Evolutionary conservation across 2,113 vertebrate species (phyloP).

Genomic region (Ctenodactylus gundi): DNA sequence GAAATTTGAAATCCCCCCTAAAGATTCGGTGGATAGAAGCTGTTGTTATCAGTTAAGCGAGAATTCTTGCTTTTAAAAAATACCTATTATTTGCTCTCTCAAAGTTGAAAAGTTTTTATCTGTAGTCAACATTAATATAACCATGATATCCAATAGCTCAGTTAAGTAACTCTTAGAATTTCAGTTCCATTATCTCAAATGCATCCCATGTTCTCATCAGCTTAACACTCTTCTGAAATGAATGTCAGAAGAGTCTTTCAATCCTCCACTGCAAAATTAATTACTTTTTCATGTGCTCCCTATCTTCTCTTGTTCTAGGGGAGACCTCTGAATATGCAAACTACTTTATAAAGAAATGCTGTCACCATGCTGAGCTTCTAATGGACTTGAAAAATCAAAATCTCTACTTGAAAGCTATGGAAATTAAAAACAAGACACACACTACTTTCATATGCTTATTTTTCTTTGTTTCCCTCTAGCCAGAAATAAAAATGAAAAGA

Average conservation of each 20-base stretch:
- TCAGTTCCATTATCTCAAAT: constrained; percentile 46
- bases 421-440: constrained; percentile 52
- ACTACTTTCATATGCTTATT: constrained; percentile 7
- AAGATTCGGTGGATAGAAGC: neutral
- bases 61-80: constrained; percentile 2
- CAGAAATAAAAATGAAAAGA: constrained; percentile 52
- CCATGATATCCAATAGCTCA: neutral
- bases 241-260: constrained; percentile 23
- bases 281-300: constrained; percentile 30
- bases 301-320: constrained; percentile 46
- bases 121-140: constrained; percentile 1
- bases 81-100: constrained; percentile 11
- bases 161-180: constrained; percentile 36
- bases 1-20: constrained; percentile 11
- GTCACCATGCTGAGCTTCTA: constrained; percentile 34
- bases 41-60: constrained; percentile 5
- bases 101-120: neutral
- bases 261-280: constrained; percentile 51
- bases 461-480: neutral
- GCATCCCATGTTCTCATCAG: neutral
- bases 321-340: constrained; percentile 51
- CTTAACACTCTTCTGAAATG: constrained; percentile 43
- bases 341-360: constrained; percentile 18
- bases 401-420: constrained; percentile 49
- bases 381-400: constrained; percentile 64